Conservation (phyloP, 2,113 vertebrate species). For the Nestor notabilis region DNA sequence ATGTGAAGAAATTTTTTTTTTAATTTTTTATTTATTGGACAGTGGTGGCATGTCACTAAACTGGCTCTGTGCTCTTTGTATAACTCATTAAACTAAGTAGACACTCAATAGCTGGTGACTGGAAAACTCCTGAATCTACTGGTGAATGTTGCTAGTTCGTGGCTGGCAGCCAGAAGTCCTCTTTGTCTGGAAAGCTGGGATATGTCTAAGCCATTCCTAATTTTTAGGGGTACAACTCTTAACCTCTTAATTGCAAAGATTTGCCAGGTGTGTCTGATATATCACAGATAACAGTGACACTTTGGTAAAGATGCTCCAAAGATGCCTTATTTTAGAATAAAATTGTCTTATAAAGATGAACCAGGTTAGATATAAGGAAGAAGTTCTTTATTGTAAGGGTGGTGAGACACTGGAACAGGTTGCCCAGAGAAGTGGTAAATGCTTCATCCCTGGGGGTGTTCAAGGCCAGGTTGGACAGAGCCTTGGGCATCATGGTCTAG, state of each 20-base stretch:
- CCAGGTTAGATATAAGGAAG: neutral
- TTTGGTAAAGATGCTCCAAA: neutral
- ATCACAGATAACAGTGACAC: neutral
- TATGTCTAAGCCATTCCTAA: neutral
- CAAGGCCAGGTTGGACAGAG: neutral
- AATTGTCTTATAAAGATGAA: neutral
- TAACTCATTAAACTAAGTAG: slow-evolving; percentile 25
- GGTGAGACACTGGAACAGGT: neutral
- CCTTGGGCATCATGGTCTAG: neutral
- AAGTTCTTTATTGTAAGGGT: neutral
- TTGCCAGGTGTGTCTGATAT: neutral
- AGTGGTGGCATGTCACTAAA: neutral
- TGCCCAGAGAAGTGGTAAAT: neutral
- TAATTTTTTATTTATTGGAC: slow-evolving; percentile 19
- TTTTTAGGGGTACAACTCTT: neutral
- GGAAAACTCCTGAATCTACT: neutral
- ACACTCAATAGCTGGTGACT: neutral
- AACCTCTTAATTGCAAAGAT: neutral
- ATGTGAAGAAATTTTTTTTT: neutral
- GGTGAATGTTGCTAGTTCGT: neutral
- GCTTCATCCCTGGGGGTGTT: neutral
- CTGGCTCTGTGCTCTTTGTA: neutral
- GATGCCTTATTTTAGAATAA: neutral
- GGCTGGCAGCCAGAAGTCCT: neutral
- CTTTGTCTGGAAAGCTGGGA: neutral